These are phyloP conservation scores for Chymomyza amoena DNA, from an alignment of 2,888 invertebrate genomes.

Conservation along the genomic window DNA sequence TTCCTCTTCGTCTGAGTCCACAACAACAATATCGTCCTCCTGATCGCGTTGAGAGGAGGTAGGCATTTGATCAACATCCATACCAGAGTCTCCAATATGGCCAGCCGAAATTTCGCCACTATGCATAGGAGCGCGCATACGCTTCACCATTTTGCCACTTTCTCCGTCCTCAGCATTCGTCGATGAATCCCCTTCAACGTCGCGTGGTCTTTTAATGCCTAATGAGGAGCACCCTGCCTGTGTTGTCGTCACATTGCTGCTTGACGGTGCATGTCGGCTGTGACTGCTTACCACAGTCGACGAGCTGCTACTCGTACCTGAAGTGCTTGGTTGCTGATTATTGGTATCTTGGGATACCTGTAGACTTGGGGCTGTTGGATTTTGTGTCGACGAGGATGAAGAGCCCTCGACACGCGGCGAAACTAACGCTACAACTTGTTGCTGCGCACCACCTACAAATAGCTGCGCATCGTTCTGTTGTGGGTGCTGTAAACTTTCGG, in stretches of 20 bases:
- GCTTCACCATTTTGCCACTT: constrained; percentile 66
- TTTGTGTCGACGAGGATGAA: constrained; percentile 59
- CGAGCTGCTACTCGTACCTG: constrained; percentile 75
- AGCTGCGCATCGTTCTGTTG: constrained; percentile 76
- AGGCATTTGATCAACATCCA: constrained; percentile 88
- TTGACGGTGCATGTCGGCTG: constrained; percentile 80
- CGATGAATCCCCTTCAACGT: constrained; percentile 81
- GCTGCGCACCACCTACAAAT: constrained; percentile 78
- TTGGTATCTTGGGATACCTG: constrained; percentile 73
- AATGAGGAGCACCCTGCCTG: constrained; percentile 79
- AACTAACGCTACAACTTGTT: constrained; percentile 85
- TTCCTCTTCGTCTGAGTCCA: constrained; percentile 86
- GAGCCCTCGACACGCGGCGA: constrained; percentile 85
- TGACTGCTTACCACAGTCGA: constrained; percentile 78
- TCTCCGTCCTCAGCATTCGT: constrained; percentile 78
- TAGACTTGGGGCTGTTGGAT: constrained; percentile 64
- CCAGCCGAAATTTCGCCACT: constrained; percentile 73
- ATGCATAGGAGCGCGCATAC: constrained; percentile 75
- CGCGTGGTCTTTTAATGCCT: constrained; percentile 82
- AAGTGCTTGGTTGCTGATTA: constrained; percentile 78
- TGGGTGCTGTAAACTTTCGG: constrained; percentile 77
- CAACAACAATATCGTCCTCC: constrained; percentile 89
- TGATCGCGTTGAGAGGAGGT: constrained; percentile 93
- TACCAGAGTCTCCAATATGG: constrained; percentile 82
- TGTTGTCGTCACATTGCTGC: constrained; percentile 85